Percentiles rank a stretch among this genome's conserved stretches.
phyloP scores from a whole-genome alignment of 2,797 vertebrate species.

The Danio kyathit region DNA sequence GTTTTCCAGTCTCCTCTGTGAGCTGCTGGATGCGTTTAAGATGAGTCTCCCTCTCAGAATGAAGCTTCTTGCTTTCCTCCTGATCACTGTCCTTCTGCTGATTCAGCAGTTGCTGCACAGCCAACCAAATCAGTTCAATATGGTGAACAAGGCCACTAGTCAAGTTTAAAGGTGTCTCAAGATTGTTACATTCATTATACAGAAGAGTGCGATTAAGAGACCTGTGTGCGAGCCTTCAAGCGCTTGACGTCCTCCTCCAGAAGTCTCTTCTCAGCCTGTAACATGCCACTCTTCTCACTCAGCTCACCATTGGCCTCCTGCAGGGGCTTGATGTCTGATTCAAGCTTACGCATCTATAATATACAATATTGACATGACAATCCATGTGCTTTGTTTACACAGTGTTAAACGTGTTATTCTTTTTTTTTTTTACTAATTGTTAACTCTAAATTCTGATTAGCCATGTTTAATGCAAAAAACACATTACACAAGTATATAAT shows the following conservation, averaged over 20 bases:
- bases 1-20: slow-evolving; percentile 86
- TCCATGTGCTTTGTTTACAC: not conserved
- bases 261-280: slow-evolving; percentile 94
- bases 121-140: not conserved
- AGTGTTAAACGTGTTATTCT: too few species aligned
- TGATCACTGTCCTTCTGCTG: slow-evolving; percentile 95
- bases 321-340: slow-evolving; percentile 91
- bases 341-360: slow-evolving; percentile 87
- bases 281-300: slow-evolving; percentile 94
- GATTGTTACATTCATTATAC: not conserved
- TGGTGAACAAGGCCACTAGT: not conserved
- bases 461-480: not conserved
- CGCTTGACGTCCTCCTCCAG: slow-evolving; percentile 94
- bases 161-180: not conserved
- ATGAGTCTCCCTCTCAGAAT: slow-evolving; percentile 91
- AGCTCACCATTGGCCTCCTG: slow-evolving; percentile 94
- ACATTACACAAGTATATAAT: too few species aligned
- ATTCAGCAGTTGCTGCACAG: slow-evolving; percentile 89
- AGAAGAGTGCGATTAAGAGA: slow-evolving; percentile 57
- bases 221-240: slow-evolving; percentile 94
- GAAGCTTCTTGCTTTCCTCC: slow-evolving; percentile 93
- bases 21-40: slow-evolving; percentile 94
- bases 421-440: too few species aligned
- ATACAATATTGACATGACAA: not conserved
- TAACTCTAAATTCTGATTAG: not conserved